These are phyloP conservation scores for Limnodromus scolopaceus DNA, from an alignment of 2,797 vertebrate species.

Conservation along the genomic window DNA sequence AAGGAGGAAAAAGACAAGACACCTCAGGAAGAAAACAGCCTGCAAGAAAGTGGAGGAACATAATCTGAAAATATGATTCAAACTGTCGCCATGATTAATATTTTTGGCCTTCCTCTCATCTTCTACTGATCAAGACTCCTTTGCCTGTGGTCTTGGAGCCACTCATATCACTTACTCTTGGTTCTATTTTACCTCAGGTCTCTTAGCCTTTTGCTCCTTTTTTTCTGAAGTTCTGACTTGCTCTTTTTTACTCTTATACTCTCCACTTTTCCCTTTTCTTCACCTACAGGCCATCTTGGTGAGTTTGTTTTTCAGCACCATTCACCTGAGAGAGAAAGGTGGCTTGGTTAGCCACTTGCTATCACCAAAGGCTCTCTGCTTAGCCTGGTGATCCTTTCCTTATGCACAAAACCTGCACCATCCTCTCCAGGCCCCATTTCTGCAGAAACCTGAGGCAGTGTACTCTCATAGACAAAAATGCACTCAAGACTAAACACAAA, in stretches of 20 bases:
- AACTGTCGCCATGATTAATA: conserved; percentile 47
- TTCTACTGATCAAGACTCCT: not conserved
- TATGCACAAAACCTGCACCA: not conserved
- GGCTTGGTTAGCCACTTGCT: not conserved
- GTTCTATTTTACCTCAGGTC: not conserved
- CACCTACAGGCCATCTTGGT: not conserved
- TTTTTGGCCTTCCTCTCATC: not conserved
- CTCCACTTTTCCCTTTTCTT: not conserved
- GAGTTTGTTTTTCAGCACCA: not conserved
- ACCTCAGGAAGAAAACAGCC: not conserved
- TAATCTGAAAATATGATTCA: not conserved
- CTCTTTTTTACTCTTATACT: not conserved
- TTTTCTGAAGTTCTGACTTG: not conserved
- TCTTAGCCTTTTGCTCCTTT: not conserved
- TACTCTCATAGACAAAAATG: not conserved
- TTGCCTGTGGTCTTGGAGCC: not conserved
- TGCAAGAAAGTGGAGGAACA: not conserved
- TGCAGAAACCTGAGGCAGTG: not conserved
- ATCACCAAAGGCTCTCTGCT: not conserved
- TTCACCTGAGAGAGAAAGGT: not conserved
- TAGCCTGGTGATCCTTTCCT: not conserved
- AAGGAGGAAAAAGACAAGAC: not conserved
- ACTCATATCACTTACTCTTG: not conserved
- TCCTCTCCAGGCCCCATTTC: not conserved
- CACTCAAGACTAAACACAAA: not conserved